Base-by-base conservation (phyloP, 1,140 invertebrate genomes). In the Papilio polyxenes region DNA sequence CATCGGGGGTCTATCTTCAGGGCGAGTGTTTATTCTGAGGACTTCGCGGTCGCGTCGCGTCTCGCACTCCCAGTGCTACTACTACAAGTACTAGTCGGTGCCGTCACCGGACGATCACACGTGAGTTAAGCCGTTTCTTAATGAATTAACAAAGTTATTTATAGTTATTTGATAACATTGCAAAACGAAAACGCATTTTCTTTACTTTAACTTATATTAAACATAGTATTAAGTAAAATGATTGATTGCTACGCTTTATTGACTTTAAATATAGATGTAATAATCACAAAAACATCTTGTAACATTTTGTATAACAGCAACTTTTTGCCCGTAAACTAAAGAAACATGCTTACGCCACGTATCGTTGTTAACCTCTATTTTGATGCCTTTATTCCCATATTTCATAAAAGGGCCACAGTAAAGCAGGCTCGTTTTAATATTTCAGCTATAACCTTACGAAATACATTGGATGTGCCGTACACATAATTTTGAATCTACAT, bases 401-500 rank as follows among this genome's bases (percentile, higher is more conserved):
- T 77, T 77, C 20, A 77, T 77, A 77, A 56, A 77, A 77, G 75
- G 75, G 48, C 75, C 75, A 77, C 75, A 77, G 49, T 77, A 77
- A 77, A 31, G 44, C 75, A 77, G 48, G 75, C 75, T 49, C 75
- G 44, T 77, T 77, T 77, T 77, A 77, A 77, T 77, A 77, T 77
- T 77, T 77, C 44, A 77, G 75, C 49, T 77, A 77, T 77, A 77
- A 75, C 75, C 48, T 77, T 77, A 77, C 49, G 75, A 77, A 77
- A 77, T 77, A 77, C 75, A 77, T 77, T 77, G 75, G 75, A 77
- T 77, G 75, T 77, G 75, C 49, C 75, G 75, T 56, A 77, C 75
- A 77, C 75, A 82, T 74, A 82, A 83, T 81, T 81, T 59, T 48
- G 75, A 75, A 84, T 85, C 83, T 85, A 85, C 88, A 89, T 89